phyloP scores from a whole-genome alignment of 2,113 vertebrate species.

The Phaethornis superciliosus region DNA sequence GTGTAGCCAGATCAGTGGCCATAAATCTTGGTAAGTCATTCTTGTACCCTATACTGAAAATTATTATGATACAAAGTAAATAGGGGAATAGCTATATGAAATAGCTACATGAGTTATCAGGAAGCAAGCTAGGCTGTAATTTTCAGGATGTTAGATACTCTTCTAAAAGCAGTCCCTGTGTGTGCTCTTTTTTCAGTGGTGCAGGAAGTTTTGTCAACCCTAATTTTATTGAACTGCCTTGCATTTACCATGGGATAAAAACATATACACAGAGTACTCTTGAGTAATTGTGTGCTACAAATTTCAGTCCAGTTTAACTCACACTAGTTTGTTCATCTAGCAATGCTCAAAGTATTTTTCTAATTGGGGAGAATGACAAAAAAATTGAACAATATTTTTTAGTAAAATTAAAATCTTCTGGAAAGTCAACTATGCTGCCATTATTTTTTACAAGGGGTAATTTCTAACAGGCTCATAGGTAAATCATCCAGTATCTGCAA shows the following conservation, averaged over 20 bases:
- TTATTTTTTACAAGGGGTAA: neutral
- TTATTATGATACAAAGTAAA: neutral
- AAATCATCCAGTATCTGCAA: neutral
- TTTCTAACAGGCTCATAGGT: neutral
- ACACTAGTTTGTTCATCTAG: neutral
- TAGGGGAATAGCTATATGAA: neutral
- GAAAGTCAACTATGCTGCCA: neutral
- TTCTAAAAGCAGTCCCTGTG: neutral
- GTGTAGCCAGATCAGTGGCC: neutral
- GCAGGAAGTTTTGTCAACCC: neutral
- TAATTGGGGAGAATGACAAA: neutral
- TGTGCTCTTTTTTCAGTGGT: neutral
- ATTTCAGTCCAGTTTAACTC: neutral
- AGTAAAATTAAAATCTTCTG: neutral
- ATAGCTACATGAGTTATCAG: neutral
- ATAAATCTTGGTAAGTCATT: neutral
- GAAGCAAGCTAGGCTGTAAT: neutral
- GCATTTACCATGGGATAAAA: neutral
- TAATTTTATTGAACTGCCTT: neutral
- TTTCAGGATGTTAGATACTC: neutral
- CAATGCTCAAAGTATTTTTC: neutral
- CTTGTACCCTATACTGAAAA: neutral
- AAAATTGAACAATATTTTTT: neutral
- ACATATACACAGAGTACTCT: neutral
- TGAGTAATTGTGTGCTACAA: neutral